Percentiles rank a stretch among this genome's conserved stretches.
These are phyloP conservation scores for Rhabdomys dilectus DNA, from an alignment of 2,113 vertebrate species.

Conservation along the genomic window DNA sequence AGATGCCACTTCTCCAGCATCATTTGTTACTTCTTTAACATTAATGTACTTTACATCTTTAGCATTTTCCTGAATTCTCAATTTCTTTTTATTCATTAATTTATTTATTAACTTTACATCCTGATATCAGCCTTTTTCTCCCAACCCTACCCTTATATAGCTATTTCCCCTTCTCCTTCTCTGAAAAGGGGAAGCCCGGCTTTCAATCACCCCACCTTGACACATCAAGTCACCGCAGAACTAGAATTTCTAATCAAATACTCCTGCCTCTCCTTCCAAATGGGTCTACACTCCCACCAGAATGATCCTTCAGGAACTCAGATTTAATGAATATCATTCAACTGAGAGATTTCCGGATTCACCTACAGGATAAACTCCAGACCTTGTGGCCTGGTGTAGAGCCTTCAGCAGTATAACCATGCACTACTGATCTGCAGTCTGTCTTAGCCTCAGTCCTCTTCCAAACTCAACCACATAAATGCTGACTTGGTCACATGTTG, in stretches of 20 bases:
- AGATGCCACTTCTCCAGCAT: not conserved
- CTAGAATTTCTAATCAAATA: not conserved
- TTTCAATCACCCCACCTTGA: too few species aligned
- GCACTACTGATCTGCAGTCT: not conserved
- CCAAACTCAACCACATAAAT: not conserved
- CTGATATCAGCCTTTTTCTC: too few species aligned
- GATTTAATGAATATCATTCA: constrained; percentile 22
- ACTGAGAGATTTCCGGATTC: not conserved
- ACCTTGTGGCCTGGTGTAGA: not conserved
- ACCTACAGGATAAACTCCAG: not conserved
- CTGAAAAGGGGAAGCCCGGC: too few species aligned
- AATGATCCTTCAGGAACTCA: constrained; percentile 37
- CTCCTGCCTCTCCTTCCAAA: not conserved
- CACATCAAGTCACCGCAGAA: too few species aligned
- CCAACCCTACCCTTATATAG: too few species aligned
- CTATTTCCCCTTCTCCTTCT: too few species aligned
- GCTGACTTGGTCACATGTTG: not conserved
- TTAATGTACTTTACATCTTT: not conserved
- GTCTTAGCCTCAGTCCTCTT: not conserved
- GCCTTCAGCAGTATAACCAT: not conserved
- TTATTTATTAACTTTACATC: too few species aligned
- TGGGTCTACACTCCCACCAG: not conserved
- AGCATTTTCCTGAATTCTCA: not conserved
- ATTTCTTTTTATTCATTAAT: not conserved
- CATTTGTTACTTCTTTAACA: not conserved